Percentiles rank a stretch among this genome's conserved stretches.
Conservation (phyloP, 2,113 vertebrate species). For the Lophochroa leadbeateri region DNA sequence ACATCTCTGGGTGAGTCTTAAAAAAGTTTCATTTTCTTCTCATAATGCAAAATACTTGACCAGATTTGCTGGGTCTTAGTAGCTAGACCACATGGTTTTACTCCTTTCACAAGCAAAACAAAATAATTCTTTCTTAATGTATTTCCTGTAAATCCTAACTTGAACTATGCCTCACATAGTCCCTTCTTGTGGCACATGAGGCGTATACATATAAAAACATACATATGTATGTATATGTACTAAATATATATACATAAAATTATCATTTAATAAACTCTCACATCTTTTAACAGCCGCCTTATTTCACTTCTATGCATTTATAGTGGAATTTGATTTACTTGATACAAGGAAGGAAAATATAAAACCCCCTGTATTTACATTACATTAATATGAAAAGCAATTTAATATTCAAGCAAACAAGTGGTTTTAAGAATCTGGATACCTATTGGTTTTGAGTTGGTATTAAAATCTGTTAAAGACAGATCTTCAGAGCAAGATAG, state of each 20-base stretch:
- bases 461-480: background rate
- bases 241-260: background rate
- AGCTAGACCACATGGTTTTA: background rate
- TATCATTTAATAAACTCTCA: background rate
- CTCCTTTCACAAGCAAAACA: background rate
- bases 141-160: background rate
- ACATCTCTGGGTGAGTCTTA: background rate
- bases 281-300: background rate
- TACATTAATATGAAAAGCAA: background rate
- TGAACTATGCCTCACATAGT: rapidly evolving
- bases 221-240: rapidly evolving
- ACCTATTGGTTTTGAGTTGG: background rate
- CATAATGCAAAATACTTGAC: background rate
- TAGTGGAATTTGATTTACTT: background rate
- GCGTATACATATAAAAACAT: no score
- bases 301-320: background rate
- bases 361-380: background rate
- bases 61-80: background rate
- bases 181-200: background rate
- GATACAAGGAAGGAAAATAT: background rate
- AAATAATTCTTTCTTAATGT: background rate
- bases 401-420: background rate
- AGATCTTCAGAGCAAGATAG: background rate
- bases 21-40: background rate
- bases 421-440: background rate